These are phyloP conservation scores for Strigamia transsilvanica DNA, from an alignment of 2,888 invertebrate genomes.

Conservation along the genomic window DNA sequence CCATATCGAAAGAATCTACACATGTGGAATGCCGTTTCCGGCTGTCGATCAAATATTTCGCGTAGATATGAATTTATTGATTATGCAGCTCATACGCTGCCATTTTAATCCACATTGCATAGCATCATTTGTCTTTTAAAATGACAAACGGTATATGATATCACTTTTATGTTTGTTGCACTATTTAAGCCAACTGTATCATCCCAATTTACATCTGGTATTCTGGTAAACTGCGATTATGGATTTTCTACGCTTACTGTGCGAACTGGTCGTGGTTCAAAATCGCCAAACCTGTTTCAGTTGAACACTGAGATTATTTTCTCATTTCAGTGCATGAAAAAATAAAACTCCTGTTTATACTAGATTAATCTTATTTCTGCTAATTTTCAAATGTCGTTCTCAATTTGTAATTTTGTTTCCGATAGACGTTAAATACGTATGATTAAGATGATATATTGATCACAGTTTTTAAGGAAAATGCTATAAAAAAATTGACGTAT, in stretches of 20 bases:
- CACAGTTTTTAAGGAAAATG: background rate
- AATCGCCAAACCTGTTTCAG: too few species aligned
- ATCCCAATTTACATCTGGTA: background rate
- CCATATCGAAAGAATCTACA: constrained; percentile 22
- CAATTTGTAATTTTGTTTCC: background rate
- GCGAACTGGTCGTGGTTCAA: background rate
- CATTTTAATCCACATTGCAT: constrained; percentile 25
- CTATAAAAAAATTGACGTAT: background rate
- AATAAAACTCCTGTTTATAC: background rate
- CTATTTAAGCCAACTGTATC: background rate
- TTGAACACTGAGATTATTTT: background rate
- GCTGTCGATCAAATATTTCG: constrained; percentile 44
- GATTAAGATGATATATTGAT: background rate
- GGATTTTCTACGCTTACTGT: too few species aligned
- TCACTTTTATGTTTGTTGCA: background rate
- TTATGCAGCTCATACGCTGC: constrained; percentile 34
- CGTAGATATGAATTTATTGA: constrained; percentile 40
- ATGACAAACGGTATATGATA: background rate
- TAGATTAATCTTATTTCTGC: too few species aligned
- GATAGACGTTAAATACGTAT: background rate
- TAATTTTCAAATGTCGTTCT: background rate
- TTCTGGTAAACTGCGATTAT: too few species aligned
- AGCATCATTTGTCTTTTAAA: constrained; percentile 18
- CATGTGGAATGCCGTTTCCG: constrained; percentile 31
- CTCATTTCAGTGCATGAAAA: background rate